Evolutionary conservation across 2,888 invertebrate species (phyloP), one percentile per base, ranked within the genome.

Genomic region (Pollenia angustigena): DNA sequence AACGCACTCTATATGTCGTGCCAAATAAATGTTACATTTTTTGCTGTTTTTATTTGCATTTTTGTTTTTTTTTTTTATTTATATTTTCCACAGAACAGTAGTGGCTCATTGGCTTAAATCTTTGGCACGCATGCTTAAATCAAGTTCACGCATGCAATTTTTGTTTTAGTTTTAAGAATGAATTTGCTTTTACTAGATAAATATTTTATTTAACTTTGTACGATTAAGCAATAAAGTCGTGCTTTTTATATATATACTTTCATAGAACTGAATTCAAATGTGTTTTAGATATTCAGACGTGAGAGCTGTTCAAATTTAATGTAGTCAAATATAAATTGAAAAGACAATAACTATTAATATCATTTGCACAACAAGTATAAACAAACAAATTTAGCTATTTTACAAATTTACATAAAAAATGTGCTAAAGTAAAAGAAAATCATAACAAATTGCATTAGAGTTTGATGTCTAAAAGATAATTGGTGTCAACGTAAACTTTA

Each of bases 1-100:
- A 87, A 84, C 86, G 83, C 86, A 87, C 87, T 87, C 81, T 69
- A 74, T 81, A 72, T 84, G 81, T 87, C 87, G 87, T 81, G 76
- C 84, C 68, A 87, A 87, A 87, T 87, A 84, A 87, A 84, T 87
- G 87, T 87, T 79, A 74, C 50, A 75, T 71, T 87, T 81, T 75
- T 64, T 62, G 50, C 54, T 16, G 54, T 56, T 60, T 68, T n/a
- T 23, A 32, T 60, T 75, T 52, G 32, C 23, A 54, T 60, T 46
- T 48, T 62, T 40, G 9, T 50, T 7, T 64, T n/a, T 16, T 16
- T 60, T 58, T 46, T 23, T 23, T 23, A 2, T 23, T 18, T 1
- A 12, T 44, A 44, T 12, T 32, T 52, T 46, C 6, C 0, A 6
- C 6, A 32, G 32, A 32, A 32, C 32, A 58, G 54, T 40, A 32